These are phyloP conservation scores for Telenomus remus DNA, from an alignment of 1,140 invertebrate species.

Conservation along the genomic window DNA sequence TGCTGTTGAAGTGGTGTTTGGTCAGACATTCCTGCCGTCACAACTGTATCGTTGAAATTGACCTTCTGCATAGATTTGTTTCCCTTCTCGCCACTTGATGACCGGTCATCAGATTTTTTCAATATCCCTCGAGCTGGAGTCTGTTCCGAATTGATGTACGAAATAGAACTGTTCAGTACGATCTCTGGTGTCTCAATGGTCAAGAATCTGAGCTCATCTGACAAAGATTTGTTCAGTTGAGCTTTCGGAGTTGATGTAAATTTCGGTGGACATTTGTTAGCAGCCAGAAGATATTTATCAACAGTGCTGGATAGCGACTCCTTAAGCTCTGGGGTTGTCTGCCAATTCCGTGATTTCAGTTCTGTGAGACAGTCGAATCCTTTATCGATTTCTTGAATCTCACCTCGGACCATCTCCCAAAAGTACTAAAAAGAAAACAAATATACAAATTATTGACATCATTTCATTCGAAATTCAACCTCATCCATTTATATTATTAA, in stretches of 20 bases:
- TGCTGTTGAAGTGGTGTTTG: conserved; percentile 28
- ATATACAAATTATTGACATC: not conserved
- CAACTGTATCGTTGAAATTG: conserved; percentile 49
- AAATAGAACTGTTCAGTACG: conserved; percentile 61
- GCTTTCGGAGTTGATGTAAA: conserved; percentile 21
- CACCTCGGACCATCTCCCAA: conserved; percentile 12
- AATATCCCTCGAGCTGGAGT: conserved; percentile 69
- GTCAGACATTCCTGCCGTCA: conserved; percentile 46
- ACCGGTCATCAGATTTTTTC: conserved; percentile 54
- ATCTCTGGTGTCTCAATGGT: conserved; percentile 56
- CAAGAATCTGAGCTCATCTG: conserved; percentile 7
- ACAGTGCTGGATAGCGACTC: not conserved
- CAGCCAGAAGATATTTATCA: conserved; percentile 9
- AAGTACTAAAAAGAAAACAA: conserved; percentile 16
- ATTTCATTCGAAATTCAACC: not conserved
- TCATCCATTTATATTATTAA: not conserved
- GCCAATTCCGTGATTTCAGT: conserved; percentile 13
- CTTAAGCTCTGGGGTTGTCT: conserved; percentile 10
- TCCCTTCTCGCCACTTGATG: not conserved
- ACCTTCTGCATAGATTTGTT: conserved; percentile 52
- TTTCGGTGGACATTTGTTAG: not conserved
- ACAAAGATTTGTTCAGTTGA: conserved; percentile 1
- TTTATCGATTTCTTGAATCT: not conserved
- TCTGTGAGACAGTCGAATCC: conserved; percentile 4
- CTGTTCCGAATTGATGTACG: conserved; percentile 67